phyloP scores from a whole-genome alignment of 2,888 invertebrate genomes.

The Glyphotaelius pellucidus region DNA sequence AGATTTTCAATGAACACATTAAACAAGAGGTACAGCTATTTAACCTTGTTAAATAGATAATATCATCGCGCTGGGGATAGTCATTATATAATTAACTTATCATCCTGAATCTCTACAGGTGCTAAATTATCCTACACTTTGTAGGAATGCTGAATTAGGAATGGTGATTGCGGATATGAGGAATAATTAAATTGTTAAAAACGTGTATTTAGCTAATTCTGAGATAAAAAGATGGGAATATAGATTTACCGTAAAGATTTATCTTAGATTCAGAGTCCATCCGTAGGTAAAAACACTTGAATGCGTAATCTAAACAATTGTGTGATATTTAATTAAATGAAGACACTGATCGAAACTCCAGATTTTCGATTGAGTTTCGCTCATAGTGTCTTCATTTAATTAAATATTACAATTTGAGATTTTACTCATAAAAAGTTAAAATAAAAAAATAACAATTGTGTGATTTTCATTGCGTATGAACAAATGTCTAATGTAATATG shows the following conservation, averaged over 20 bases:
- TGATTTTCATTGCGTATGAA: too few relatives aligned
- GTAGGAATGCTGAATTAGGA: not conserved
- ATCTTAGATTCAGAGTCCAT: too few relatives aligned
- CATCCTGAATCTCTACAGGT: not conserved
- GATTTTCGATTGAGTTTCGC: too few relatives aligned
- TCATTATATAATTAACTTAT: constrained; percentile 16
- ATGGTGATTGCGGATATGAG: not conserved
- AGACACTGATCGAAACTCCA: too few relatives aligned
- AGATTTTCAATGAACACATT: constrained; percentile 2
- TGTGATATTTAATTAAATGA: too few relatives aligned
- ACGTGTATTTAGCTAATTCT: not conserved
- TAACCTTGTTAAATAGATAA: not conserved
- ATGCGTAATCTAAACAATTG: too few relatives aligned
- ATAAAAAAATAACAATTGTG: too few relatives aligned
- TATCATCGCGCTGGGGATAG: not conserved
- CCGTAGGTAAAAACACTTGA: too few relatives aligned
- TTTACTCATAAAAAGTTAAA: too few relatives aligned
- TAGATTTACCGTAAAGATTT: not conserved
- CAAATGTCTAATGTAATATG: too few relatives aligned
- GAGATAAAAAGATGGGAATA: not conserved
- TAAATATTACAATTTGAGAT: too few relatives aligned
- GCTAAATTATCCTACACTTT: not conserved
- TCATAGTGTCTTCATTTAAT: too few relatives aligned
- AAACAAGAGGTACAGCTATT: not conserved
- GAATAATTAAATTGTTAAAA: not conserved